Conservation (phyloP, 1,140 invertebrate genomes). For the Platorchestia sp. region DNA sequence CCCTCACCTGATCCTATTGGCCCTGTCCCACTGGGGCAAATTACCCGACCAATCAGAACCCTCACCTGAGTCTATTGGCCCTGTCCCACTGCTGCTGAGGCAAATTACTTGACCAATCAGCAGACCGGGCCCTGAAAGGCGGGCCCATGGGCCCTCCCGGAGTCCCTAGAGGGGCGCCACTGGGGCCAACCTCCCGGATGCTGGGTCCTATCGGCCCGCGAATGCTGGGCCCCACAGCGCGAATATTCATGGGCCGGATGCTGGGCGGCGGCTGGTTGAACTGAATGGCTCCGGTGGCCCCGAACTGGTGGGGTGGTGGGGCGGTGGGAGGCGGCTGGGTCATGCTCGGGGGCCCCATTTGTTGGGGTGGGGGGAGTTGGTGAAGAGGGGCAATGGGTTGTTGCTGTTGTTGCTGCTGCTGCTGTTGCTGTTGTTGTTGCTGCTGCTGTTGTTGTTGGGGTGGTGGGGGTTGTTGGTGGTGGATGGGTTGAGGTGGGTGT, state of each 20-base stretch:
- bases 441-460: neutral
- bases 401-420: neutral
- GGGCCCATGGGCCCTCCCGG: conserved; percentile 20
- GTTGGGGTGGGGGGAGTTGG: neutral
- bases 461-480: conserved; percentile 29
- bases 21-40: too few species aligned
- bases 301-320: conserved; percentile 40
- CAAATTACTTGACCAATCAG: neutral
- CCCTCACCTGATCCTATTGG: neutral
- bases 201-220: conserved; percentile 8
- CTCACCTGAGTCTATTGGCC: neutral
- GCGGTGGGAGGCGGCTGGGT: neutral
- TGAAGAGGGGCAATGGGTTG: neutral
- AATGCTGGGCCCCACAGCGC: neutral
- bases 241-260: neutral
- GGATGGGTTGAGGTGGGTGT: conserved; percentile 28
- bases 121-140: neutral
- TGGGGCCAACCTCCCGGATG: neutral
- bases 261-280: conserved; percentile 37
- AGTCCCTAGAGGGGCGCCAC: neutral
- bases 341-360: neutral
- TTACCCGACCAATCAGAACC: too few species aligned
- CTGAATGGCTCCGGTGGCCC: neutral
- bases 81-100: conserved; percentile 36
- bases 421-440: neutral